A percentile compares a stretch with the other conserved stretches of the same genome.
These are phyloP conservation scores for Coremacera marginata DNA, from an alignment of 2,888 invertebrate genomes.

Conservation along the genomic window DNA sequence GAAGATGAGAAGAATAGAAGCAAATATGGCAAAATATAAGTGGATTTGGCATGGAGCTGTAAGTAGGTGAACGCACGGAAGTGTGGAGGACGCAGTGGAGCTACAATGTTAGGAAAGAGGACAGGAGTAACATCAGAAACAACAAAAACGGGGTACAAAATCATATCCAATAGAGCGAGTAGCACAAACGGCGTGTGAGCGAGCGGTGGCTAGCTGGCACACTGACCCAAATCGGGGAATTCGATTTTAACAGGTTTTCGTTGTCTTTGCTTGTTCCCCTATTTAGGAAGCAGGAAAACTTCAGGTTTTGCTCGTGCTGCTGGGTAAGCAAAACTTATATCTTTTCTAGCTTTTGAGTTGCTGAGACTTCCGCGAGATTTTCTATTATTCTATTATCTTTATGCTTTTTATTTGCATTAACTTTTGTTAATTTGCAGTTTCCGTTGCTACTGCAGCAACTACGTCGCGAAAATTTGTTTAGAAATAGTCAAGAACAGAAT, in stretches of 20 bases:
- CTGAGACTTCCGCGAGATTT: neutral
- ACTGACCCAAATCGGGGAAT: conserved; percentile 64
- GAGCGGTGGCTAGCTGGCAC: conserved; percentile 53
- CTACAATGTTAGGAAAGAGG: neutral
- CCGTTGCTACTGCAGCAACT: conserved; percentile 14
- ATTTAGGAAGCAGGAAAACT: conserved; percentile 14
- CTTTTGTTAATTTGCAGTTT: conserved; percentile 23
- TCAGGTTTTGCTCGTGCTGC: neutral
- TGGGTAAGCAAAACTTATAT: too few species aligned
- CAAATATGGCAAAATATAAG: conserved; percentile 17
- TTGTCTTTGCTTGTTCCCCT: neutral
- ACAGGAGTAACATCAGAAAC: neutral
- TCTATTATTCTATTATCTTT: conserved; percentile 4
- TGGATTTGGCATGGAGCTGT: neutral
- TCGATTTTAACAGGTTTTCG: conserved; percentile 57
- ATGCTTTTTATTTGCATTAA: neutral
- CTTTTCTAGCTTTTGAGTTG: neutral
- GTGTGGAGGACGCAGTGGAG: neutral
- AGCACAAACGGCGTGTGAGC: neutral
- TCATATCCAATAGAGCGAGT: conserved; percentile 11
- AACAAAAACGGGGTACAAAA: neutral
- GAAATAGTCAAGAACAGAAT: neutral
- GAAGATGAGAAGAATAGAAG: neutral
- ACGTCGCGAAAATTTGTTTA: conserved; percentile 16
- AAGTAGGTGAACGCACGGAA: neutral